Conservation (phyloP, 2,888 invertebrate genomes). For the Lomographa bimaculata region DNA sequence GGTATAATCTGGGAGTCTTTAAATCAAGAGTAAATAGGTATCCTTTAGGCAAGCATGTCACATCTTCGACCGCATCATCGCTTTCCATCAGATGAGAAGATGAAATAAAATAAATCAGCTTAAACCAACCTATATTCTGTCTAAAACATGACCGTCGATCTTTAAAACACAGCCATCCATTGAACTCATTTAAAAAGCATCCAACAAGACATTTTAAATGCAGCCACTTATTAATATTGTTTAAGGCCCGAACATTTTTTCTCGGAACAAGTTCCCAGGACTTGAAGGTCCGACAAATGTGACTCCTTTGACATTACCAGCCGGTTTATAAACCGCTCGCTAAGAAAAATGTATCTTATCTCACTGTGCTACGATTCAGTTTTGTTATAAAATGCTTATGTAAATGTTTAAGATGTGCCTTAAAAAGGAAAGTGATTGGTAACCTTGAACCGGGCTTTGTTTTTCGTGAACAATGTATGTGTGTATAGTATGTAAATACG, state of each 20-base stretch:
- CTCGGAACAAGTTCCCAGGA: constrained; percentile 40
- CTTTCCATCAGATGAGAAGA: too few species aligned
- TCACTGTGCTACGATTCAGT: constrained; percentile 10
- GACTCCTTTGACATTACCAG: constrained; percentile 69
- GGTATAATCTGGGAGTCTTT: too few species aligned
- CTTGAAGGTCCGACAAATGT: constrained; percentile 62
- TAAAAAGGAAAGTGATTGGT: constrained; percentile 53
- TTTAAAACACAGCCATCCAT: too few species aligned
- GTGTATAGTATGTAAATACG: constrained; percentile 5
- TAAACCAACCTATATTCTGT: too few species aligned
- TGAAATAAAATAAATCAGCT: too few species aligned
- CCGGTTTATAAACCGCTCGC: constrained; percentile 43
- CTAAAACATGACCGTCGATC: too few species aligned
- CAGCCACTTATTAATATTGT: constrained; percentile 19
- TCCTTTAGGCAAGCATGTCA: too few species aligned
- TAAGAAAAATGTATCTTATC: constrained; percentile 15
- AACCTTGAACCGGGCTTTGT: constrained; percentile 50
- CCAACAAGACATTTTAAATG: constrained; percentile 16
- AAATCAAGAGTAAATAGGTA: too few species aligned
- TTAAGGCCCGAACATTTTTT: constrained; percentile 21
- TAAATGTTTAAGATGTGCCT: constrained; percentile 20
- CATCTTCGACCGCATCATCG: too few species aligned
- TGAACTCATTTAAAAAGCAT: constrained; percentile 12
- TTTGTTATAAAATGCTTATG: constrained; percentile 6
- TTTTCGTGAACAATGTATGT: constrained; percentile 33